These are phyloP conservation scores for Bombus superbus DNA, from an alignment of 1,140 invertebrate species.

Conservation along the genomic window DNA sequence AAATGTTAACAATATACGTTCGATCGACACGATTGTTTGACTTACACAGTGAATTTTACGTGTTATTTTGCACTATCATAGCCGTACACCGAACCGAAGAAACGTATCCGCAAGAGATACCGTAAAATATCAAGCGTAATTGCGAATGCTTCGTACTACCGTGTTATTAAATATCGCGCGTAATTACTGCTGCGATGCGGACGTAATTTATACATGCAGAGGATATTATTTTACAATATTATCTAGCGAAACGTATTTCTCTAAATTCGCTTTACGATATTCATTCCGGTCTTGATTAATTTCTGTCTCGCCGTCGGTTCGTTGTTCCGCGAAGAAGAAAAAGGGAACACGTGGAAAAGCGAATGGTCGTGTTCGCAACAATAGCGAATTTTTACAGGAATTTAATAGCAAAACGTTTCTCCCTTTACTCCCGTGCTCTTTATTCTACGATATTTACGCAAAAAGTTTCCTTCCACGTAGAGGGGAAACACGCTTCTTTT, in stretches of 20 bases:
- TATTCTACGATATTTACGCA: neutral
- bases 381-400: neutral
- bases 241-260: neutral
- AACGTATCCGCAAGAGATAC: neutral
- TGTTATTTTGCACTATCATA: too few relatives aligned
- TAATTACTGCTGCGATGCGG: neutral
- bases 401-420: neutral
- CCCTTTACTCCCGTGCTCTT: neutral
- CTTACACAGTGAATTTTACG: too few relatives aligned
- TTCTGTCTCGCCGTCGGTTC: neutral
- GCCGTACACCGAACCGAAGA: neutral
- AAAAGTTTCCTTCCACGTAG: neutral
- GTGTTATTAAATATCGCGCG: neutral
- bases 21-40: too few relatives aligned
- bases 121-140: neutral
- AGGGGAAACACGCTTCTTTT: neutral
- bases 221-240: neutral
- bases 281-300: neutral
- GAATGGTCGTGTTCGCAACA: neutral
- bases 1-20: too few relatives aligned
- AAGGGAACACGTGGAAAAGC: too few relatives aligned
- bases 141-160: neutral
- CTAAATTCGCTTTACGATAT: neutral
- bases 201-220: neutral
- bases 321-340: neutral